Evolutionary conservation across 2,888 invertebrate species (phyloP).

Genomic region (Didymodactylos carnosus): DNA sequence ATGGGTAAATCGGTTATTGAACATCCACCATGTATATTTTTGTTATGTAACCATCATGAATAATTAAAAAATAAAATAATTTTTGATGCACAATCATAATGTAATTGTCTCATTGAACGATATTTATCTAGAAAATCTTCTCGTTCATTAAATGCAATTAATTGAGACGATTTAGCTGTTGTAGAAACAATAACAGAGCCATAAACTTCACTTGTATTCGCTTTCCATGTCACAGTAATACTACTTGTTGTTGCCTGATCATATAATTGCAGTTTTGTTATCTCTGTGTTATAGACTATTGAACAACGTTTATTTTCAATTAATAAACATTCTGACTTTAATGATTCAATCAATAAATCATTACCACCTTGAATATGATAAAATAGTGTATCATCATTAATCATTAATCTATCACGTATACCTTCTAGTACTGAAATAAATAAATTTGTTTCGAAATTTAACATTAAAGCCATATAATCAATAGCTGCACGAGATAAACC

Average conservation of each 20-base stretch:
- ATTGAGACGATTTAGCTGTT: not conserved
- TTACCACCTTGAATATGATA: not conserved
- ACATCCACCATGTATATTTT: not conserved
- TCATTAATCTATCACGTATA: not conserved
- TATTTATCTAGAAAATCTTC: not conserved
- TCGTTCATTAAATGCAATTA: not conserved
- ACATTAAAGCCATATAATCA: not conserved
- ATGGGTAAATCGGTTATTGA: not conserved
- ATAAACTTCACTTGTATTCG: too few relatives aligned
- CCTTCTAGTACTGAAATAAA: not conserved
- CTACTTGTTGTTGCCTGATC: too few relatives aligned
- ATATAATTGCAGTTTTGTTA: not conserved
- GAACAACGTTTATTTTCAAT: not conserved
- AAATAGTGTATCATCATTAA: not conserved
- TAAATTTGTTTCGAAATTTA: not conserved
- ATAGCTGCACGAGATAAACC: not conserved
- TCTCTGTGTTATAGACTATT: not conserved
- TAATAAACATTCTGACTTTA: not conserved
- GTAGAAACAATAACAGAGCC: not conserved
- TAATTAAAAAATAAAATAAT: not conserved
- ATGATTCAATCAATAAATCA: not conserved
- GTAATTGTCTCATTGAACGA: not conserved
- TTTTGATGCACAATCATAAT: not conserved
- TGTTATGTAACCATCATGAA: not conserved
- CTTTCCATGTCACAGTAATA: too few relatives aligned